Evolutionary conservation across 2,113 vertebrate genomes (phyloP).

Genomic region (Hippocampus barbouri): DNA sequence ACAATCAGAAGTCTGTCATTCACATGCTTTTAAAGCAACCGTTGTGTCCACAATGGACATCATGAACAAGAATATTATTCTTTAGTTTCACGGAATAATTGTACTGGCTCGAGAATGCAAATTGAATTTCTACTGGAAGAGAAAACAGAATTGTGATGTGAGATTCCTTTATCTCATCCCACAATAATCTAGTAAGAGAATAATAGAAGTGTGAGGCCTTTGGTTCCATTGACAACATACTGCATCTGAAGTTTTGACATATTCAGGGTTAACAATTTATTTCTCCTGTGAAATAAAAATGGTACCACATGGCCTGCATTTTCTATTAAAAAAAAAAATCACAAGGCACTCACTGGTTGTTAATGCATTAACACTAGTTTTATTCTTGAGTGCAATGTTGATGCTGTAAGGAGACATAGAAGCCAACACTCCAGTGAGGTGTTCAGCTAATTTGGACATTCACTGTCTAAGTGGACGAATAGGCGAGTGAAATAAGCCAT

Average conservation of each 20-base stretch:
- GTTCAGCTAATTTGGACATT: conserved; percentile 16
- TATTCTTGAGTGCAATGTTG: conserved; percentile 12
- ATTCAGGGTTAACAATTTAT: conserved; percentile 19
- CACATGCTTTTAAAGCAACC: conserved; percentile 24
- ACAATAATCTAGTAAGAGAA: conserved; percentile 16
- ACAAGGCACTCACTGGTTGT: conserved; percentile 5
- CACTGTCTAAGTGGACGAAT: conserved; percentile 22
- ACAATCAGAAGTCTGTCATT: conserved; percentile 17
- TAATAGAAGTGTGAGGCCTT: conserved; percentile 20
- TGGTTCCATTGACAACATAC: conserved; percentile 38
- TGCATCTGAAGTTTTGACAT: conserved; percentile 18
- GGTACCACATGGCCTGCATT: neutral
- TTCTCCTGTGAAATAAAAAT: conserved; percentile 19
- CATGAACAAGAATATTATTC: conserved; percentile 30
- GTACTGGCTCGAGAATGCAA: conserved; percentile 44
- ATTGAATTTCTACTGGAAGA: conserved; percentile 43
- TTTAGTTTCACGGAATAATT: conserved; percentile 19
- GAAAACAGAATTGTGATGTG: conserved; percentile 38
- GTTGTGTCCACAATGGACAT: conserved; percentile 16
- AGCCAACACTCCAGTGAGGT: conserved; percentile 26
- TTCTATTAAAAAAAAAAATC: conserved; percentile 13
- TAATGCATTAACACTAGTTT: neutral
- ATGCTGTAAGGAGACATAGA: conserved; percentile 35
- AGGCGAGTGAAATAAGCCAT: conserved; percentile 3
- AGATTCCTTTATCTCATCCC: neutral